Evolutionary conservation across 2,113 vertebrate species (phyloP), one percentile per base, ranked within the genome.

Genomic region (Ciconia stormi): DNA sequence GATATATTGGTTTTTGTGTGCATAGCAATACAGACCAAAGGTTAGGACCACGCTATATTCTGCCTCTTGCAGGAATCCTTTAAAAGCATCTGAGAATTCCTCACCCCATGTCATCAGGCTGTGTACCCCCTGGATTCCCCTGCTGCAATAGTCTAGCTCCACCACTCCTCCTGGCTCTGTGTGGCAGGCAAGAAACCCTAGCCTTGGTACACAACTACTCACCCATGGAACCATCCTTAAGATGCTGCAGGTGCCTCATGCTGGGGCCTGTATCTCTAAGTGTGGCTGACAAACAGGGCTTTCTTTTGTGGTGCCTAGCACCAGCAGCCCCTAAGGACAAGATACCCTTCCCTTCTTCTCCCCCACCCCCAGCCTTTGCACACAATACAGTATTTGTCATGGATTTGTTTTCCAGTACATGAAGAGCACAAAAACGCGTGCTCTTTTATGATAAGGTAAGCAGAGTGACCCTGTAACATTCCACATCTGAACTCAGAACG

Each of bases 401-500:
- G 84, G 82, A 71, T 95, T 96, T 97, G 96, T 97, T 97, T 96
- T 95, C 62, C 87, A 97, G 96, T 73, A 92, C 97, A 97, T 77
- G 89, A 94, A 95, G 81, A 97, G 91, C 91, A 95, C 83, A 95
- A 95, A 91, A 97, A 96, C 7, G 50, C 58, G 8, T 93, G 95
- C 87, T 97, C 78, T 96, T 96, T 89, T 94, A 96, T 95, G 97
- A 96, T 96, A 97, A 97, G 96, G 96, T 96, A 97, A 97, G 95
- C 91, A 97, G 91, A 92, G 92, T 95, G 95, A 97, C 96, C 95
- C 94, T 96, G 95, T 95, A 96, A 94, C 95, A 96, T 96, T 97
- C 95, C 94, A 95, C 96, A 93, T 97, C 93, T 97, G 96, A 97
- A 96, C 94, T 91, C 84, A 50, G 96, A 96, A 95, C 69, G 1